A percentile compares a stretch with the other conserved stretches of the same genome.
phyloP scores from a whole-genome alignment of 1,140 invertebrate genomes.

The Lerema accius region DNA sequence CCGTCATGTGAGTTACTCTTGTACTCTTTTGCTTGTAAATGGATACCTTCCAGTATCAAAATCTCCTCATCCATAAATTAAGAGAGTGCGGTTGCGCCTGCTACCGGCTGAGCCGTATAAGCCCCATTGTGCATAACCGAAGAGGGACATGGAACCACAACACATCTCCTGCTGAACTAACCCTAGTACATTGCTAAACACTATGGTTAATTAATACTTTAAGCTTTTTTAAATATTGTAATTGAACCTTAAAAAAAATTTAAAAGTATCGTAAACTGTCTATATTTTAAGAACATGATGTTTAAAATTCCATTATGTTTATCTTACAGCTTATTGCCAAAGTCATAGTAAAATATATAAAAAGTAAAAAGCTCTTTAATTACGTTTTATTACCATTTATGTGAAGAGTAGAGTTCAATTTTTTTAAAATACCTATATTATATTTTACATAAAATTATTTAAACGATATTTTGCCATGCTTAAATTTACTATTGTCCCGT shows the following conservation, averaged over 20 bases:
- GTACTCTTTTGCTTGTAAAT: slow-evolving; percentile 31
- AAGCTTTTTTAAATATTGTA: slow-evolving; percentile 6
- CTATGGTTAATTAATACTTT: slow-evolving; percentile 39
- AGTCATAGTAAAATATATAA: too few relatives aligned
- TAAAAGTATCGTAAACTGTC: too few relatives aligned
- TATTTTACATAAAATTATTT: too few relatives aligned
- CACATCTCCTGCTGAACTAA: slow-evolving; percentile 38
- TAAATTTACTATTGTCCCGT: slow-evolving; percentile 49
- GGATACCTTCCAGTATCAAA: slow-evolving; percentile 49
- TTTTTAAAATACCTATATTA: too few relatives aligned
- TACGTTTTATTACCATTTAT: too few relatives aligned
- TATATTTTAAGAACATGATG: too few relatives aligned
- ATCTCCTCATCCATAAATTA: slow-evolving; percentile 69
- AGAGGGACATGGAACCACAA: slow-evolving; percentile 53
- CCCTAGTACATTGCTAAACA: slow-evolving; percentile 34
- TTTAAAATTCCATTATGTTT: too few relatives aligned
- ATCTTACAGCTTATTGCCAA: too few relatives aligned
- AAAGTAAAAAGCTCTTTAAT: too few relatives aligned
- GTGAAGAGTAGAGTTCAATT: too few relatives aligned
- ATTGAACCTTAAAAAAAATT: too few relatives aligned
- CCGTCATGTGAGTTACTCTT: slow-evolving; percentile 8
- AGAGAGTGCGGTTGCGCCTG: slow-evolving; percentile 46
- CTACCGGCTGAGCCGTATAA: slow-evolving; percentile 54
- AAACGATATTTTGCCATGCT: too few relatives aligned
- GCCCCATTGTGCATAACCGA: slow-evolving; percentile 65